These are phyloP conservation scores for Anthonomus grandis DNA, from an alignment of 1,140 invertebrate genomes.

Conservation along the genomic window DNA sequence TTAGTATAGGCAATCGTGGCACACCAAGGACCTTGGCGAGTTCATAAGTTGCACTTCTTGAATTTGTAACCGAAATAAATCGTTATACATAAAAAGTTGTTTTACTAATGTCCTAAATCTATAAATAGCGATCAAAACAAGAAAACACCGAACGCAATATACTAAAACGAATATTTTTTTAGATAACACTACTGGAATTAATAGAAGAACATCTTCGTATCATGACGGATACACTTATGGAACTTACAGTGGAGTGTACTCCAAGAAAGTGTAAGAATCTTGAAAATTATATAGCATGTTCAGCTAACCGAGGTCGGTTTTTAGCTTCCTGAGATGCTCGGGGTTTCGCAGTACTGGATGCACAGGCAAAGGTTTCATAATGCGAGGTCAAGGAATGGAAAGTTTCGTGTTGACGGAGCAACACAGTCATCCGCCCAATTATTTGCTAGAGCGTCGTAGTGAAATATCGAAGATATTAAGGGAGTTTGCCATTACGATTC, in stretches of 20 bases:
- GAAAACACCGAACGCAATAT: too few relatives aligned
- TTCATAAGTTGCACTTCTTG: too few relatives aligned
- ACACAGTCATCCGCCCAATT: conserved; percentile 29
- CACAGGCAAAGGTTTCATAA: conserved; percentile 22
- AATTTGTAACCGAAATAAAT: too few relatives aligned
- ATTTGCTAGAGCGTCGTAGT: conserved; percentile 21
- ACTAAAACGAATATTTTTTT: too few relatives aligned
- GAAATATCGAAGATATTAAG: conserved; percentile 28
- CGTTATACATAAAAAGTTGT: too few relatives aligned
- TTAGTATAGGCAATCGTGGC: too few relatives aligned
- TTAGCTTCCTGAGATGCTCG: conserved; percentile 28
- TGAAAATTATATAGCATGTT: neutral
- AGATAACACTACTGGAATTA: neutral
- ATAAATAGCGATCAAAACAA: too few relatives aligned
- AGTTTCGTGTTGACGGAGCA: conserved; percentile 17
- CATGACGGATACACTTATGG: conserved; percentile 24
- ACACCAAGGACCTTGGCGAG: too few relatives aligned
- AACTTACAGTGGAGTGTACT: conserved; percentile 3
- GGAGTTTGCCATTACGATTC: conserved; percentile 27
- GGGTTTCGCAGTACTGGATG: conserved; percentile 16
- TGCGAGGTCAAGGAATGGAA: conserved; percentile 11
- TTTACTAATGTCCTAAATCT: too few relatives aligned
- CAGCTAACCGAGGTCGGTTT: neutral
- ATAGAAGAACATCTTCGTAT: conserved; percentile 9
- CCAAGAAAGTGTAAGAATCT: conserved; percentile 18